Evolutionary conservation across 2,113 vertebrate species (phyloP).

Genomic region (Riparia riparia): DNA sequence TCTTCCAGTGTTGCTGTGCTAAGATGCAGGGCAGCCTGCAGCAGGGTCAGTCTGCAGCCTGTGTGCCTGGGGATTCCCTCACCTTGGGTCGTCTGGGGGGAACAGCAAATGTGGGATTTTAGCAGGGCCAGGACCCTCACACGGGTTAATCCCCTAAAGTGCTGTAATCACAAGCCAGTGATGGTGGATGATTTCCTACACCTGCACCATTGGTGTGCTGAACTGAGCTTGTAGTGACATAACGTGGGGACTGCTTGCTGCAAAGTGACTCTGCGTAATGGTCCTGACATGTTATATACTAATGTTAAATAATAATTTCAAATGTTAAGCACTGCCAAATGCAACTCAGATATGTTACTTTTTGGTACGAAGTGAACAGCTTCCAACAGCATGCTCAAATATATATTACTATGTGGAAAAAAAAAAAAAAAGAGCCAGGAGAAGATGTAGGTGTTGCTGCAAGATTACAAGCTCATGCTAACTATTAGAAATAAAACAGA

Average conservation of each 20-base stretch:
- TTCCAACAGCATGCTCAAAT: background rate
- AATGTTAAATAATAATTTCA: background rate
- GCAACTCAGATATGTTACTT: background rate
- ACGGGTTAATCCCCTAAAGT: background rate
- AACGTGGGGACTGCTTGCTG: background rate
- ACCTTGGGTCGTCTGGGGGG: rapidly evolving
- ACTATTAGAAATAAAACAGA: background rate
- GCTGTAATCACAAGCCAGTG: background rate
- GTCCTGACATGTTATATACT: background rate
- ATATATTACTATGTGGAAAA: background rate
- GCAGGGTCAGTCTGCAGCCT: rapidly evolving
- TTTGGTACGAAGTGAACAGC: slow-evolving; percentile 2
- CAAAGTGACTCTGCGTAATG: background rate
- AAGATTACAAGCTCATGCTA: background rate
- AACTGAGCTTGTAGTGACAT: background rate
- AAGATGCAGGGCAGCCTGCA: background rate
- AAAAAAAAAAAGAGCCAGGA: background rate
- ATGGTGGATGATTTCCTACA: background rate
- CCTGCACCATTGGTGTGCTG: background rate
- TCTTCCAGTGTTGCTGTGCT: background rate
- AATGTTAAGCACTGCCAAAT: background rate
- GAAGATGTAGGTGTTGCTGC: background rate
- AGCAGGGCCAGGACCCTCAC: background rate
- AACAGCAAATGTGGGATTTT: background rate
- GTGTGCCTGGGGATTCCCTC: background rate